Evolutionary conservation across 2,888 invertebrate species (phyloP).

Genomic region (Pyrochroa serraticornis): DNA sequence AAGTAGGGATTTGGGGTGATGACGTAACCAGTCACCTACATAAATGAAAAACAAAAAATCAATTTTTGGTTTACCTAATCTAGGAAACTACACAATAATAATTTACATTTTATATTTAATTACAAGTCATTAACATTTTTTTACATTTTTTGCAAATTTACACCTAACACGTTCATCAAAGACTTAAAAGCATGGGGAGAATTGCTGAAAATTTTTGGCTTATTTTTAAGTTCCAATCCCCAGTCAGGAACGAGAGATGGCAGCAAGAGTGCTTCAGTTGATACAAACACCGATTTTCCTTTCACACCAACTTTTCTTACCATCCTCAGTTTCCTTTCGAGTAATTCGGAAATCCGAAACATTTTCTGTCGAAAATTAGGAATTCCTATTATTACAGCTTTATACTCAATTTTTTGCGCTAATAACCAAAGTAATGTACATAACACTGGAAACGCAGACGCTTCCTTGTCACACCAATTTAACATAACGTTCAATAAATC

Average conservation of each 20-base stretch:
- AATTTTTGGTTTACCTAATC: too few relatives aligned
- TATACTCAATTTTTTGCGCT: constrained; percentile 61
- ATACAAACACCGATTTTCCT: constrained; percentile 40
- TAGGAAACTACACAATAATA: too few relatives aligned
- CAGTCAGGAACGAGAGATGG: constrained; percentile 51
- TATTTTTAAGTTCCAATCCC: constrained; percentile 50
- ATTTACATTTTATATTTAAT: too few relatives aligned
- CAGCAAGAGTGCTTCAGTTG: constrained; percentile 33
- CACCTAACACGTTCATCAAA: neutral
- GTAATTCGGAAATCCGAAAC: constrained; percentile 43
- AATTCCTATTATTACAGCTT: constrained; percentile 51
- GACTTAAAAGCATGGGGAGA: constrained; percentile 29
- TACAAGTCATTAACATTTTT: too few relatives aligned
- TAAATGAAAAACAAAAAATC: too few relatives aligned
- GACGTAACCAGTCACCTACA: too few relatives aligned
- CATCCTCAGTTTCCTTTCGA: constrained; percentile 51
- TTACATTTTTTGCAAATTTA: too few relatives aligned
- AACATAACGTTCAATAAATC: constrained; percentile 68
- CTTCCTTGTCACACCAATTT: constrained; percentile 72
- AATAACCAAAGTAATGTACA: constrained; percentile 73
- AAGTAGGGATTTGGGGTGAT: too few relatives aligned
- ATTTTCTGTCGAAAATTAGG: constrained; percentile 46
- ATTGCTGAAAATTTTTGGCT: constrained; percentile 50
- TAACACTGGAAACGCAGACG: constrained; percentile 67
- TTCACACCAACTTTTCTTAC: constrained; percentile 35